Base-by-base conservation (phyloP, 53 echinoderm and acorn worm species). In the Holothuria leucospilota region DNA sequence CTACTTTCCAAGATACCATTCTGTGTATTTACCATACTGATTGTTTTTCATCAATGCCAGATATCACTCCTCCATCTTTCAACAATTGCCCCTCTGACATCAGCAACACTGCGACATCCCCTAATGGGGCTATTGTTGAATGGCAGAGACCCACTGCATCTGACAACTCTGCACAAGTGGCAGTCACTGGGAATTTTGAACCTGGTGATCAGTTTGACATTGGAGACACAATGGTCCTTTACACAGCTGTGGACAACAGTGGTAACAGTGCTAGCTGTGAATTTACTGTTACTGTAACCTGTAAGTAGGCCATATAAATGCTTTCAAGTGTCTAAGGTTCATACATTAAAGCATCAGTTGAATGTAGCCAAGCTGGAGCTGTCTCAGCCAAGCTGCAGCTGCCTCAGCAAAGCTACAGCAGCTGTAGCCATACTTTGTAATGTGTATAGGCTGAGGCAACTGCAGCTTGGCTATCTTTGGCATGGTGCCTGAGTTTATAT, bases 141-240 rank as follows among this genome's bases (percentile, higher is more conserved):
- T 82, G 82, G 82, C 63, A 15, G 15, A 40, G 13, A 40, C 82
- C 82, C 8, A 20, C 82, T 2, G 63, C 82, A 18, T 3, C 21
- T 15, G 82, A 82, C 42, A 82, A 82, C 25, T 82, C 82, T 38
- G 63, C 82, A 8, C 63, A 82, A 39, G 41, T 82, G 42, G 64
- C 65, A 12, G 63, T 82, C 0, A 82, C 63, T 18, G 28, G 63
- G 26, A 63, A 16, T 39, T 63, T 63, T n/a, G 20, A 30, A 29
- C 62, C 82, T 39, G 82, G 82, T 18, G 63, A 82, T 63, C 16
- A 5, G 6, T 82, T 82, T 20, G 11, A 6, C 20, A 9, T 64
- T 63, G 82, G 82, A 21, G 41, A 12, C 5, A 82, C 82, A 38
- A 21, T 2, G 0, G 82, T 82, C 11, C n/a, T 30, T 0, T 82